Conservation (phyloP, 2,888 invertebrate genomes). For the Leptopterna dolabrata region DNA sequence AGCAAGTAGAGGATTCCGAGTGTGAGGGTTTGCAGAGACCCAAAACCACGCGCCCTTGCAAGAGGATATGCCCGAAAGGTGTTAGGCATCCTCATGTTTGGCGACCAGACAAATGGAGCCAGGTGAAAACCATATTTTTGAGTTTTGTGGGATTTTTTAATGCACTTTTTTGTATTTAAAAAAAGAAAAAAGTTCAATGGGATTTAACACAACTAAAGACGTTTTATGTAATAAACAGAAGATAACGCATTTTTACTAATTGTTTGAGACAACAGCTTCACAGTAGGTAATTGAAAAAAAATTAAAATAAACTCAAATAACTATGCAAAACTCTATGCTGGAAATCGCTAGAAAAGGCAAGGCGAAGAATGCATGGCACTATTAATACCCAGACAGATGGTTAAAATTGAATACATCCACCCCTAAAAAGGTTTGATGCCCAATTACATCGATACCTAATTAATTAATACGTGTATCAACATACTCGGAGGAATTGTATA, state of each 20-base stretch:
- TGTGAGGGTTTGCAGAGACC: conserved; percentile 31
- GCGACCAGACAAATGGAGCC: conserved; percentile 50
- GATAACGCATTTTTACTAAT: neutral
- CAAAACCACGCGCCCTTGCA: conserved; percentile 50
- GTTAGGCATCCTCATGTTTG: conserved; percentile 34
- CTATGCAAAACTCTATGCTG: neutral
- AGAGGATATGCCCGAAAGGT: conserved; percentile 45
- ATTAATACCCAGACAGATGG: neutral
- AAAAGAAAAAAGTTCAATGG: neutral
- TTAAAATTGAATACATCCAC: neutral
- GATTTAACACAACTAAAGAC: conserved; percentile 15
- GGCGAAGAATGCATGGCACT: neutral
- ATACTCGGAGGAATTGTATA: neutral
- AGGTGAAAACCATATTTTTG: conserved; percentile 44
- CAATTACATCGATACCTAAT: neutral
- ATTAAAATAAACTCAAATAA: neutral
- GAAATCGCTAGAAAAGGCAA: neutral
- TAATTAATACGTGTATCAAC: neutral
- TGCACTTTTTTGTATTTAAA: neutral
- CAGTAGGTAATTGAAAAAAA: neutral
- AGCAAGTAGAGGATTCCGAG: conserved; percentile 38
- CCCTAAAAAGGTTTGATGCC: neutral
- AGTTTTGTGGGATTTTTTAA: conserved; percentile 28
- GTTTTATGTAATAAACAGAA: neutral
- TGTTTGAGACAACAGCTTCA: neutral